Conservation (phyloP, 2,113 vertebrate species). For the Eurypyga helias region DNA sequence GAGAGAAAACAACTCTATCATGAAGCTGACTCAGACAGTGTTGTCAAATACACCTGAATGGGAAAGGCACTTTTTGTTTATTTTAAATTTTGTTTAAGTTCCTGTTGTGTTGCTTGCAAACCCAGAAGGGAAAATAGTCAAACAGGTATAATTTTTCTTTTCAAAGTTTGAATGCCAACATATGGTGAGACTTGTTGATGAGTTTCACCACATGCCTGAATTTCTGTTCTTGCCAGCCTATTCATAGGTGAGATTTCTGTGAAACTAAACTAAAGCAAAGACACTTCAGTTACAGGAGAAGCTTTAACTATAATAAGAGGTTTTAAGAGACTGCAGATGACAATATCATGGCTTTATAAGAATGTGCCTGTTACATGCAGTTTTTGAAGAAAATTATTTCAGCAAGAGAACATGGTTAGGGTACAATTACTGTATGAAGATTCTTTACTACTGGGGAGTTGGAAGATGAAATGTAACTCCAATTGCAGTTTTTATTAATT, state of each 20-base stretch:
- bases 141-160: neutral
- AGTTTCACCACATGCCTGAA: neutral
- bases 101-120: neutral
- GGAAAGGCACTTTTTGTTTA: neutral
- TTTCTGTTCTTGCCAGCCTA: neutral
- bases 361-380: neutral
- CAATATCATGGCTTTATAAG: neutral
- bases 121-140: neutral
- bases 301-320: neutral
- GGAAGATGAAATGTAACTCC: neutral
- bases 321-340: conserved; percentile 1
- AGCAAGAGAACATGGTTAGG: neutral
- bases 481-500: neutral
- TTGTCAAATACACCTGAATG: neutral
- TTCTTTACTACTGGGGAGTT: neutral
- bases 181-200: neutral
- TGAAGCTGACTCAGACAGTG: neutral
- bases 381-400: neutral
- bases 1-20: neutral
- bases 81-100: neutral
- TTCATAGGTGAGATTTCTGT: conserved; percentile 9
- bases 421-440: neutral
- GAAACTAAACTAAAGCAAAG: neutral
- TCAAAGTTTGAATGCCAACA: neutral
- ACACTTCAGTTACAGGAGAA: neutral